Evolutionary conservation across 2,113 vertebrate species (phyloP), one percentile per base, ranked within the genome.

Genomic region (Piprites chloris): DNA sequence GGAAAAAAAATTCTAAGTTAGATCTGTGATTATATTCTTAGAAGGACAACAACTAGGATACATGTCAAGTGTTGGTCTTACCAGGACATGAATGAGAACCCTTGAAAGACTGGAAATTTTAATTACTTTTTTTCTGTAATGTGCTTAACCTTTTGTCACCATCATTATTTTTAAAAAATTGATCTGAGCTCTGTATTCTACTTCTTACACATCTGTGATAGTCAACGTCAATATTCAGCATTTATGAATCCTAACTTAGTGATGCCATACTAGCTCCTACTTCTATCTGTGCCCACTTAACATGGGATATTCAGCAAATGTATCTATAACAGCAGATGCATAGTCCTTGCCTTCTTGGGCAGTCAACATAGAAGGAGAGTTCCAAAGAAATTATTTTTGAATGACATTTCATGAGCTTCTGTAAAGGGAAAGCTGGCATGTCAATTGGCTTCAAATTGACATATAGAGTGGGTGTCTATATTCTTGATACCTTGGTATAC

Each of bases 191-290:
- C 32, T 52, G 9, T 44, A 23, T 69, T 77, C 27, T 85, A 24
- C 9, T 71, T 85, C 14, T 62, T 80, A 49, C 0, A 0, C 5
- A 37, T 37, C 47, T 81, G 2, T 17, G 22, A 61, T 10, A 9
- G 39, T n/a, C 50, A 52, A 4, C 17, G 21, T 44, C n/a, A 35
- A 59, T 47, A 75, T 11, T 15, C 23, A 74, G n/a, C 14, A 9
- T 33, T 81, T 71, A 37, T n/a, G 16, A 69, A 71, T 49, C 24
- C 30, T 49, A 49, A 37, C 37, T 35, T 61, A 62, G 12, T 19
- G 44, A 32, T 61, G 6, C 19, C 28, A 35, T 21, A 9, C 9
- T 37, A 62, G 8, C 3, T 87, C 42, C 42, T 66, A 28, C 11
- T 22, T 62, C 44, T 61, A 2, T 63, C 18, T 44, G 4, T 49